phyloP scores from a whole-genome alignment of 2,113 vertebrate species.

The Periophthalmus modestus region DNA sequence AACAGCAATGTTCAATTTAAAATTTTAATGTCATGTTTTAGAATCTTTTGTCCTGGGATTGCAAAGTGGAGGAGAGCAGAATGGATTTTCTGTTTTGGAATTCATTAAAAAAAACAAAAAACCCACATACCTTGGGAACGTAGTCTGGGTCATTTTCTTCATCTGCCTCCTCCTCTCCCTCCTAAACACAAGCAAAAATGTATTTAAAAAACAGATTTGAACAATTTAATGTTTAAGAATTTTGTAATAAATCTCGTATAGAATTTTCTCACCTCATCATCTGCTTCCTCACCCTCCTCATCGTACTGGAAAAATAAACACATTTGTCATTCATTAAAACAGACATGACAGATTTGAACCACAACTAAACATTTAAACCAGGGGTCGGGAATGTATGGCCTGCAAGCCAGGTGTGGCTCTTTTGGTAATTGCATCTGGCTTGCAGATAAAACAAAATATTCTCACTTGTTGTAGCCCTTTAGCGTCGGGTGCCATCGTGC shows the following conservation, averaged over 20 bases:
- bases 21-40: neutral
- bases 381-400: no score
- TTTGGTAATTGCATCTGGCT: no score
- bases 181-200: constrained; percentile 70
- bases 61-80: constrained; percentile 56
- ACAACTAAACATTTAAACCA: no score
- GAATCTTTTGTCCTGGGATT: constrained; percentile 22
- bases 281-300: constrained; percentile 98
- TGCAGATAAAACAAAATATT: no score
- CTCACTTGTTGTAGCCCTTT: no score
- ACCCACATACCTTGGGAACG: constrained; percentile 88
- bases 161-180: constrained; percentile 97
- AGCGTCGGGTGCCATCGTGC: no score
- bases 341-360: no score
- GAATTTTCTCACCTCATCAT: constrained; percentile 87
- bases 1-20: neutral
- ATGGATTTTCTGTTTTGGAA: constrained; percentile 32
- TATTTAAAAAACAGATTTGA: neutral
- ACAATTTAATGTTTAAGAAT: neutral
- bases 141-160: constrained; percentile 98
- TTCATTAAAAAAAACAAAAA: constrained; percentile 27
- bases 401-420: no score
- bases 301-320: constrained; percentile 84
- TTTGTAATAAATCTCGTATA: neutral
- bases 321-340: no score